Evolutionary conservation across 2,888 invertebrate genomes (phyloP).

Genomic region (Cantharis flavilabris): DNA sequence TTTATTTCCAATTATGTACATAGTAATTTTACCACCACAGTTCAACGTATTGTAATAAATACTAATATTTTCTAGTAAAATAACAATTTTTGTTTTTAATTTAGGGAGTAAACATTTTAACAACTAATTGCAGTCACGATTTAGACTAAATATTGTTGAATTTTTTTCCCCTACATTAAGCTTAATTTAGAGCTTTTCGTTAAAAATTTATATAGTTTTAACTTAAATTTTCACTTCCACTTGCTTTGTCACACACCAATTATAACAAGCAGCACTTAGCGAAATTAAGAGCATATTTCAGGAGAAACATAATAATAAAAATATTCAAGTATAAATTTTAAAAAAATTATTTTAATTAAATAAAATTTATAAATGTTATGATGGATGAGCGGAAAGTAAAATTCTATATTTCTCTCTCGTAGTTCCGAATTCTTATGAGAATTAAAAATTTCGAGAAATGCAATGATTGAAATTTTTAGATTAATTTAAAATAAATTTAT

Average conservation of each 20-base stretch:
- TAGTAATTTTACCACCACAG: not conserved
- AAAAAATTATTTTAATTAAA: too few relatives aligned
- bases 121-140: not conserved
- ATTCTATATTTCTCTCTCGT: too few relatives aligned
- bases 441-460: too few relatives aligned
- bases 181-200: not conserved
- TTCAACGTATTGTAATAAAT: not conserved
- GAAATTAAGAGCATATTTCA: not conserved
- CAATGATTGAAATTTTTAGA: too few relatives aligned
- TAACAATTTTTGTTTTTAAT: not conserved
- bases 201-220: not conserved
- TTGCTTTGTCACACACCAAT: not conserved
- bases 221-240: not conserved
- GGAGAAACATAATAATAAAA: too few relatives aligned
- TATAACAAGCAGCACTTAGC: not conserved
- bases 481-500: too few relatives aligned
- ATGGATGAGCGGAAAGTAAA: too few relatives aligned
- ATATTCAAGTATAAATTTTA: too few relatives aligned
- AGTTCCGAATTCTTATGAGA: not conserved
- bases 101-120: not conserved
- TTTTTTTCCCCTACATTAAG: not conserved
- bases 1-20: not conserved
- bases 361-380: too few relatives aligned
- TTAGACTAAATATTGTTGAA: not conserved
- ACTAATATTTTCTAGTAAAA: too few relatives aligned